Evolutionary conservation across 2,797 vertebrate genomes (phyloP).

Genomic region (Crocidura indochinensis): DNA sequence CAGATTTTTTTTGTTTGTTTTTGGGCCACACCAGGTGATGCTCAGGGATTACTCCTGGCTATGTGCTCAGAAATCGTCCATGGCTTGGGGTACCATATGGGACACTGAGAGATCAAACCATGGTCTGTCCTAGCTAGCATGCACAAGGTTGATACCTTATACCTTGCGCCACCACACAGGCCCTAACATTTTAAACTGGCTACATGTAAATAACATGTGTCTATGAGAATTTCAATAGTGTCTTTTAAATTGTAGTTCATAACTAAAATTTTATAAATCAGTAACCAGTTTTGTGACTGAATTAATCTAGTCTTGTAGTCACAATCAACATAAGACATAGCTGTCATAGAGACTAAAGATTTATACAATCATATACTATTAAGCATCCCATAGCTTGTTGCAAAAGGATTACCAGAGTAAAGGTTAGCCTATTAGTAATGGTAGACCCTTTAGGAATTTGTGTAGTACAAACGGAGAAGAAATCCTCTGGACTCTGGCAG

Average conservation of each 20-base stretch:
- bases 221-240: constrained; percentile 42
- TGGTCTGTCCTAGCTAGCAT: too few species aligned
- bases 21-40: too few species aligned
- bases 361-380: constrained; percentile 37
- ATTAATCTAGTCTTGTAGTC: constrained; percentile 45
- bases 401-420: constrained; percentile 39
- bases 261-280: constrained; percentile 53
- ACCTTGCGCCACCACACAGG: too few species aligned
- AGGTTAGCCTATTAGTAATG: neutral
- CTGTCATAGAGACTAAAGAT: constrained; percentile 33
- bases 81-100: too few species aligned
- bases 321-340: neutral
- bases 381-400: constrained; percentile 1
- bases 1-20: too few species aligned
- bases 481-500: neutral
- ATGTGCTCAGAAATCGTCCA: too few species aligned
- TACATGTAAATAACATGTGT: constrained; percentile 44
- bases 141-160: too few species aligned
- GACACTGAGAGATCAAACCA: too few species aligned
- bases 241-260: constrained; percentile 13
- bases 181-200: constrained; percentile 23
- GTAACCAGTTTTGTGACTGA: constrained; percentile 43
- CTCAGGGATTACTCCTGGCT: too few species aligned
- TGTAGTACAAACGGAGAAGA: too few species aligned
- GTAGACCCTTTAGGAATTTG: neutral